These are phyloP conservation scores for Hanleya hanleyi DNA, from an alignment of 2,888 invertebrate genomes.

Conservation along the genomic window DNA sequence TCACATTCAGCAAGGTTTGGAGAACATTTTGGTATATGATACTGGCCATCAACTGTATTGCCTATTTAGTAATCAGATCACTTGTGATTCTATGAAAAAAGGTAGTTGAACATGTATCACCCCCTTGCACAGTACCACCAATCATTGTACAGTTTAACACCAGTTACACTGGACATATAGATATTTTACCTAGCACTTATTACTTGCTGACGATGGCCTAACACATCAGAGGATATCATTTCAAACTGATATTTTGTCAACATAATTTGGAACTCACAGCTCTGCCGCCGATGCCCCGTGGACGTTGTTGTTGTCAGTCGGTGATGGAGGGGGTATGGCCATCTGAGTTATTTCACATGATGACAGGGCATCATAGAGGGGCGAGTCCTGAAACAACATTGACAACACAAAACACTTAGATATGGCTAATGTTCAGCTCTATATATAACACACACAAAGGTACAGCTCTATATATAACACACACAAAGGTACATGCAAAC, in stretches of 20 bases:
- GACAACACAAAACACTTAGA: not conserved
- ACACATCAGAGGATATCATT: not conserved
- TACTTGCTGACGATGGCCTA: too few species aligned
- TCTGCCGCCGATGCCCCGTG: constrained; percentile 41
- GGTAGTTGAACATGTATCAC: too few species aligned
- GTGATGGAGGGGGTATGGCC: constrained; percentile 15
- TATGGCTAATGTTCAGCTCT: too few species aligned
- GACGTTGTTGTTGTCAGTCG: constrained; percentile 7
- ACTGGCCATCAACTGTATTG: too few species aligned
- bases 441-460: not conserved
- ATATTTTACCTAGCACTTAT: too few species aligned
- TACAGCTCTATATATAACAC: not conserved
- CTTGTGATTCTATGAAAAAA: too few species aligned
- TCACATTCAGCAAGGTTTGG: too few species aligned
- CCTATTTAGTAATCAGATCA: too few species aligned
- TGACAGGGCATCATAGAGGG: constrained; percentile 49
- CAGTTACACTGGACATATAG: too few species aligned
- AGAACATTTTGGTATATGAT: too few species aligned
- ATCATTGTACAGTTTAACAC: too few species aligned
- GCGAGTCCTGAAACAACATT: constrained; percentile 47
- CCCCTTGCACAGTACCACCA: too few species aligned
- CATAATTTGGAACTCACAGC: constrained; percentile 39
- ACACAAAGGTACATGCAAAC: not conserved
- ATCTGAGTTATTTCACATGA: constrained; percentile 34
- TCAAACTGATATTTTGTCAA: not conserved